These are phyloP conservation scores for Gortyna flavago DNA, from an alignment of 2,888 invertebrate genomes.

Conservation along the genomic window DNA sequence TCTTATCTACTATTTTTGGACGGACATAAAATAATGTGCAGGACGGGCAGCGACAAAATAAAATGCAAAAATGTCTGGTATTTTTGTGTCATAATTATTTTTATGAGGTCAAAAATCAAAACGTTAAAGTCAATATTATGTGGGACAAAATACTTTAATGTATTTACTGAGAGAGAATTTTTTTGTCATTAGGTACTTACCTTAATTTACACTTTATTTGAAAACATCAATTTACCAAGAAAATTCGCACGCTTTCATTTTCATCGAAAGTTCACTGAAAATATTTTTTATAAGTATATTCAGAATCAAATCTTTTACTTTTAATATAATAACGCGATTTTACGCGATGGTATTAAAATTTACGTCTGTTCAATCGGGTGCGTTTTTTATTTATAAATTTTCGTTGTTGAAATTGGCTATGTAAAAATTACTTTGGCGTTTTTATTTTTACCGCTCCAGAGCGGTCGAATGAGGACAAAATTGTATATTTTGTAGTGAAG, in stretches of 20 bases:
- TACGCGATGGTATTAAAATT: conserved; percentile 56
- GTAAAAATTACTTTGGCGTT: conserved; percentile 54
- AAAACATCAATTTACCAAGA: conserved; percentile 22
- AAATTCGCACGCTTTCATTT: conserved; percentile 21
- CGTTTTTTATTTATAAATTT: conserved; percentile 58
- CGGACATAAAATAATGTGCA: not conserved
- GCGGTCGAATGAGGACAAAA: conserved; percentile 43
- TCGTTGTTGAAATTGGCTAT: conserved; percentile 43
- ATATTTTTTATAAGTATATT: conserved; percentile 46
- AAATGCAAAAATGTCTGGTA: not conserved
- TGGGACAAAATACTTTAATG: not conserved
- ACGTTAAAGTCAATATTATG: not conserved
- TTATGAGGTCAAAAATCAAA: not conserved
- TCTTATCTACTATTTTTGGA: conserved; percentile 31
- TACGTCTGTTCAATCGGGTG: conserved; percentile 54
- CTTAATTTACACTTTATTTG: conserved; percentile 11
- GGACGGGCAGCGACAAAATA: not conserved
- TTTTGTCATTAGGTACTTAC: conserved; percentile 7
- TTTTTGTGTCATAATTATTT: not conserved
- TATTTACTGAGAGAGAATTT: conserved; percentile 6
- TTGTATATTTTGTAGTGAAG: conserved; percentile 1
- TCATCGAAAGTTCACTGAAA: conserved; percentile 11
- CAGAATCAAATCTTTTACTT: conserved; percentile 55
- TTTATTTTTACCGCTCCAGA: too few relatives aligned
- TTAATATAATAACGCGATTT: conserved; percentile 55